Base-by-base conservation (phyloP, 2,888 invertebrate species). In the Crematogaster levior region DNA sequence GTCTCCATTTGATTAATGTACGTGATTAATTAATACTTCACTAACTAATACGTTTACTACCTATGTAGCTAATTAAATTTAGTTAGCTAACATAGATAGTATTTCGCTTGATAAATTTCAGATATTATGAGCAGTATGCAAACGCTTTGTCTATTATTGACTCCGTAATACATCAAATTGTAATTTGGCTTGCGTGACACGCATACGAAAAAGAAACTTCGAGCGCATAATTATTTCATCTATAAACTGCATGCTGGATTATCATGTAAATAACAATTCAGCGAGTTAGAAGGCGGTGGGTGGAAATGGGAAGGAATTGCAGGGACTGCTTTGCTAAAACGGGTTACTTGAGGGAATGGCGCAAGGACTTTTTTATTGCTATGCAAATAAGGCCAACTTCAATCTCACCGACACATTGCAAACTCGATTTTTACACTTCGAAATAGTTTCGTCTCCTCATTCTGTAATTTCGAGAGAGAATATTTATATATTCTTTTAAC, bases 351-450 rank as follows among this genome's bases (percentile, higher is more conserved):
- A 66, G 40, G 21, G 40, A 66, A 51, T 51, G 10, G 66, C n/a
- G 51, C 65, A 75, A 75, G 12, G 53, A 65, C 51, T 53, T 75
- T 75, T 75, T 66, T 75, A 75, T 75, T 75, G 66, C 75, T 37
- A 66, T 66, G 66, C 66, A 75, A 75, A 66, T 66, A 66, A 53
- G 40, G 51, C 24, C 27, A 63, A 53, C 30, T 75, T 66, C 51
- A 66, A 75, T 53, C 53, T 65, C 53, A 48, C 24, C 56, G 40
- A 48, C 51, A 21, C 56, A 72, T 10, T 53, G 53, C 75, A 40
- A 75, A 53, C 27, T 66, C 27, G 27, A 75, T 75, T 66, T 51
- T 75, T 66, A 53, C 53, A 51, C 15, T 75, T 75, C 21, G 27
- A 34, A 18, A 51, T 70, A 58, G 18, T 46, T 73, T 30, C 5